These are phyloP conservation scores for Malthinus seriepunctatus DNA, from an alignment of 2,888 invertebrate genomes.

Conservation along the genomic window DNA sequence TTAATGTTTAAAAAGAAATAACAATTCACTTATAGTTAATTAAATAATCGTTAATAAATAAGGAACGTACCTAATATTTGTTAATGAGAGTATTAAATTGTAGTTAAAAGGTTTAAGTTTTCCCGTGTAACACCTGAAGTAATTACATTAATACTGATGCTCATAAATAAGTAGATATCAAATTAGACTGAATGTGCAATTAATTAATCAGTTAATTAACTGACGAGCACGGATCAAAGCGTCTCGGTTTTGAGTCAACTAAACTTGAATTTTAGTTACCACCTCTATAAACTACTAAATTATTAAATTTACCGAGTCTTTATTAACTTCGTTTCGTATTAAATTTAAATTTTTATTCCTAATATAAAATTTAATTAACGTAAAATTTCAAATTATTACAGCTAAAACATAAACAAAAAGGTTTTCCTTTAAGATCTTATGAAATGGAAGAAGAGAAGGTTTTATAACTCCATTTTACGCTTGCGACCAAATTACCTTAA, in stretches of 20 bases:
- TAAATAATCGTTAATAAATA: too few relatives aligned
- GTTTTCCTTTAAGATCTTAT: constrained; percentile 30
- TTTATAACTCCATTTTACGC: constrained; percentile 51
- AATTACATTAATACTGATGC: constrained; percentile 54
- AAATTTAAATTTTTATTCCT: constrained; percentile 4
- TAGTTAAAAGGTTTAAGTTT: constrained; percentile 25
- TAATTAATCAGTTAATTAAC: constrained; percentile 56
- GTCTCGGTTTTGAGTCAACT: constrained; percentile 30
- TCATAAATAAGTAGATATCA: constrained; percentile 53
- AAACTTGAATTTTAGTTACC: constrained; percentile 26
- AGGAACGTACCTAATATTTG: too few relatives aligned
- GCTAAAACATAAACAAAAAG: constrained; percentile 41
- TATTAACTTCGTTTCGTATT: constrained; percentile 4
- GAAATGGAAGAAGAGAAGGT: constrained; percentile 40
- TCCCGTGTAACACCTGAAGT: constrained; percentile 47
- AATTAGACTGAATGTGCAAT: constrained; percentile 54
- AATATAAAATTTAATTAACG: constrained; percentile 43
- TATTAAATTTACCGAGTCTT: constrained; percentile 16
- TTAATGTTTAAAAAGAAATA: too few relatives aligned
- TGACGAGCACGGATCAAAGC: constrained; percentile 53
- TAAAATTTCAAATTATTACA: constrained; percentile 49
- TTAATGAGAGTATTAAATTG: constrained; percentile 15
- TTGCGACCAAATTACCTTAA: constrained; percentile 50
- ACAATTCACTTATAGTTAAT: too few relatives aligned
- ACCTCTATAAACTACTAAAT: constrained; percentile 9